Evolutionary conservation across 1,140 invertebrate species (phyloP).

Genomic region (Lerema accius): DNA sequence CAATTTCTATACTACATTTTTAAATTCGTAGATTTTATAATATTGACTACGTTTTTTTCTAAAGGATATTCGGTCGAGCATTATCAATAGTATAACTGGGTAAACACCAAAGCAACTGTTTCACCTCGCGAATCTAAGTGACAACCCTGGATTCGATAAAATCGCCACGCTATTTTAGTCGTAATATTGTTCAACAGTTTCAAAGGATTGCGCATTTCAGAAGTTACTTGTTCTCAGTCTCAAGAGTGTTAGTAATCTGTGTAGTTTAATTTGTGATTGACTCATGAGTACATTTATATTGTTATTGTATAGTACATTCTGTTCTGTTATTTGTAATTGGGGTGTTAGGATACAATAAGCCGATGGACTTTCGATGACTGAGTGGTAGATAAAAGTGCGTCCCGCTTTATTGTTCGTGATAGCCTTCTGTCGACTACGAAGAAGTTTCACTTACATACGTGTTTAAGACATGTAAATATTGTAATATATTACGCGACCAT

Average conservation of each 20-base stretch:
- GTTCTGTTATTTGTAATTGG: constrained; percentile 71
- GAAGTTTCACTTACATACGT: constrained; percentile 61
- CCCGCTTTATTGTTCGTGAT: constrained; percentile 67
- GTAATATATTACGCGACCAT: constrained; percentile 76
- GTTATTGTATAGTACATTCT: constrained; percentile 78
- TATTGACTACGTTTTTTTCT: neutral
- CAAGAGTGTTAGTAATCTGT: constrained; percentile 73
- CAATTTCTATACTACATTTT: too few relatives aligned
- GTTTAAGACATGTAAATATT: constrained; percentile 81
- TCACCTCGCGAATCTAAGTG: constrained; percentile 4
- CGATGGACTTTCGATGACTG: constrained; percentile 80
- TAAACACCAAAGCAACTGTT: constrained; percentile 33
- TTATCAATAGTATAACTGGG: constrained; percentile 10
- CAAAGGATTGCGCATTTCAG: constrained; percentile 54
- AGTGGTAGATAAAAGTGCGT: constrained; percentile 67
- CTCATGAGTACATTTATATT: constrained; percentile 71
- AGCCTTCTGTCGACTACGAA: constrained; percentile 54
- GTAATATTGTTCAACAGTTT: constrained; percentile 54
- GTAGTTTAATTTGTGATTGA: constrained; percentile 72
- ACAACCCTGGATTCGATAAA: too few relatives aligned
- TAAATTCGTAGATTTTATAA: constrained; percentile 13
- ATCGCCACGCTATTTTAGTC: constrained; percentile 46
- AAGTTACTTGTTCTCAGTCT: constrained; percentile 66
- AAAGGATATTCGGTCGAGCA: constrained; percentile 12
- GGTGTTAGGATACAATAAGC: constrained; percentile 72